Conservation (phyloP, 2,113 vertebrate genomes). For the Colossoma macropomum region DNA sequence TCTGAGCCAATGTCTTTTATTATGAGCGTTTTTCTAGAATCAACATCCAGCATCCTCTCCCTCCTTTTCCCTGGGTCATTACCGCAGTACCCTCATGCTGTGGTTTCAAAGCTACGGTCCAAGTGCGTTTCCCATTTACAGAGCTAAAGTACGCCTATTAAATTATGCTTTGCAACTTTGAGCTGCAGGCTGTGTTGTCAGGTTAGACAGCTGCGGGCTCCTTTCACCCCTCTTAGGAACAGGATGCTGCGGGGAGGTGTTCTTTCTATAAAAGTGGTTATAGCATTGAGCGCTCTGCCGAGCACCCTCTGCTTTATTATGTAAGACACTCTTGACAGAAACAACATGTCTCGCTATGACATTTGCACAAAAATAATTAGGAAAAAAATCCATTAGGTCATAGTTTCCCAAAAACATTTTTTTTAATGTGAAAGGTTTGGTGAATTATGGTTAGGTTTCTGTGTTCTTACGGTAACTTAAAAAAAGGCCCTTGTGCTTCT, state of each 20-base stretch:
- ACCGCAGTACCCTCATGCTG: neutral
- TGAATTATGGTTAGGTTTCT: no score
- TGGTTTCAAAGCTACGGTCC: neutral
- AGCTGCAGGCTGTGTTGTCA: neutral
- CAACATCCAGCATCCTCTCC: neutral
- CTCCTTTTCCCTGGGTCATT: neutral
- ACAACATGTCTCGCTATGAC: neutral
- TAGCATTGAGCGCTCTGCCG: neutral
- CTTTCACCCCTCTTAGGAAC: neutral
- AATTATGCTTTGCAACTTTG: neutral
- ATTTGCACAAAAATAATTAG: neutral
- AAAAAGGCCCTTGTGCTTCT: no score
- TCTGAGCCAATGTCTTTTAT: neutral
- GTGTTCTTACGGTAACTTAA: no score
- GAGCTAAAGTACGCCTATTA: neutral
- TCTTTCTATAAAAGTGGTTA: neutral
- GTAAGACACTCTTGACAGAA: neutral
- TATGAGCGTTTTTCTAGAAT: neutral
- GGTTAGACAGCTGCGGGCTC: neutral
- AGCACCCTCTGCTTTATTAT: constrained; percentile 3
- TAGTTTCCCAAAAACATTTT: neutral
- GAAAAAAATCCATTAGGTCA: neutral
- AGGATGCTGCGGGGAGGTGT: neutral
- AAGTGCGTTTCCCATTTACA: neutral
- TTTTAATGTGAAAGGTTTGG: neutral